Evolutionary conservation across 2,888 invertebrate species (phyloP), one percentile per base, ranked within the genome.

Genomic region (Atethmia centrago): DNA sequence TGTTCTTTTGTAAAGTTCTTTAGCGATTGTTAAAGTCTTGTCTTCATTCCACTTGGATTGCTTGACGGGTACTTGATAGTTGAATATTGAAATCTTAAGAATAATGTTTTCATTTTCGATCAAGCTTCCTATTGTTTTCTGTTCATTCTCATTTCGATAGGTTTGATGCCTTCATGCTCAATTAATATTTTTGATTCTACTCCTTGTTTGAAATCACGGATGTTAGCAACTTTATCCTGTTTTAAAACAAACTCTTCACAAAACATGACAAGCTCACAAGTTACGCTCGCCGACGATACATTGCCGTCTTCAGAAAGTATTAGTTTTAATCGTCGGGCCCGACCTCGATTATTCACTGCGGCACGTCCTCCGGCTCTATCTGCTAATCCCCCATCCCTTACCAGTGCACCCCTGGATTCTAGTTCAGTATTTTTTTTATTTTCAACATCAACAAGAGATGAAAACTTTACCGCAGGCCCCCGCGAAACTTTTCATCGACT

Each of bases 371-470:
- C 83, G 88, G 88, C 87, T 89, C 82, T 85, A 74, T 71, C 75
- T 84, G 78, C 83, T 93, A 91, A 93, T 91, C 91, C 88, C 80
- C 86, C 87, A 86, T 90, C 87, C 86, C 87, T 87, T 86, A 86
- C 87, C 83, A 88, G 74, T 87, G 85, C 88, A 84, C 85, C 86
- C 88, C 85, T 77, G 89, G 89, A 90, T 90, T 90, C 88, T 87
- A 90, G 90, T 91, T 85, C 82, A 81, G 84, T 81, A 71, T 90
- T 90, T 91, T 91, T 56, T 80, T 92, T 92, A 89, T 92, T 93
- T 91, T 91, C 90, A 90, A 91, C 93, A 93, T 93, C 92, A 94
- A 93, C 93, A 93, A 92, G 92, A 94, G 95, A 93, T 94, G 95
- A 93, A 93, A 95, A 95, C 94, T 95, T 94, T 84, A 77, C 82